Percentiles rank a stretch among this genome's conserved stretches.
Evolutionary conservation across 2,797 vertebrate species (phyloP).

Genomic region (Poeciliopsis presidionis): DNA sequence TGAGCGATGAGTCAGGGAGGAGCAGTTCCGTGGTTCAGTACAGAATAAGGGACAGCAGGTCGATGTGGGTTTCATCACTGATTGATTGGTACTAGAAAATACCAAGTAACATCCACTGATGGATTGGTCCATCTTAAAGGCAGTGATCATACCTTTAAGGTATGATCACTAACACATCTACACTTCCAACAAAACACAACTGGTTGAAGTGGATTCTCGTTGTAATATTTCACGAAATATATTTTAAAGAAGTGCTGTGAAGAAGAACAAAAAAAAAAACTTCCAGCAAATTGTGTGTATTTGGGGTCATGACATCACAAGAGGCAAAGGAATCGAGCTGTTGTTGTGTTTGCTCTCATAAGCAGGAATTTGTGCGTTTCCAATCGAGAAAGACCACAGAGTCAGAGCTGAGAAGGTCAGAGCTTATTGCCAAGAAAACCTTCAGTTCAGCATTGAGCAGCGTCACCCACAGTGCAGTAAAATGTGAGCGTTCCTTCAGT

Average conservation of each 20-base stretch:
- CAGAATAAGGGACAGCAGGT: neutral
- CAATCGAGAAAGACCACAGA: neutral
- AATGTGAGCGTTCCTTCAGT: neutral
- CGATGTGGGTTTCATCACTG: neutral
- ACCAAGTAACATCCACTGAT: neutral
- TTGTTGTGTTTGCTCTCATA: neutral
- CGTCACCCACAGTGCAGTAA: neutral
- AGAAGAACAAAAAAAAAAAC: neutral
- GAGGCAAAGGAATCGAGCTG: neutral
- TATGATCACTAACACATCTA: neutral
- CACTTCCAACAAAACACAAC: neutral
- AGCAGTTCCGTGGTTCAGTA: neutral
- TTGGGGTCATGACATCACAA: neutral
- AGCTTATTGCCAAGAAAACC: neutral
- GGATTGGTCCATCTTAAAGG: neutral
- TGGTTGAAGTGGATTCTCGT: neutral
- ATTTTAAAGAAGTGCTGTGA: neutral
- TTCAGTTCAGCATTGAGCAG: neutral
- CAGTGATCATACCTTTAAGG: neutral
- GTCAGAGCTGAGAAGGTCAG: neutral
- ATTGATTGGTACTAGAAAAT: neutral
- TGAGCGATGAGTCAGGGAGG: neutral
- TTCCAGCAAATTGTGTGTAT: neutral
- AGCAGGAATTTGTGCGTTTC: neutral
- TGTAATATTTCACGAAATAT: neutral